Base-by-base conservation (phyloP, 35 echinoderm and acorn worm genomes). In the Apostichopus californicus region DNA sequence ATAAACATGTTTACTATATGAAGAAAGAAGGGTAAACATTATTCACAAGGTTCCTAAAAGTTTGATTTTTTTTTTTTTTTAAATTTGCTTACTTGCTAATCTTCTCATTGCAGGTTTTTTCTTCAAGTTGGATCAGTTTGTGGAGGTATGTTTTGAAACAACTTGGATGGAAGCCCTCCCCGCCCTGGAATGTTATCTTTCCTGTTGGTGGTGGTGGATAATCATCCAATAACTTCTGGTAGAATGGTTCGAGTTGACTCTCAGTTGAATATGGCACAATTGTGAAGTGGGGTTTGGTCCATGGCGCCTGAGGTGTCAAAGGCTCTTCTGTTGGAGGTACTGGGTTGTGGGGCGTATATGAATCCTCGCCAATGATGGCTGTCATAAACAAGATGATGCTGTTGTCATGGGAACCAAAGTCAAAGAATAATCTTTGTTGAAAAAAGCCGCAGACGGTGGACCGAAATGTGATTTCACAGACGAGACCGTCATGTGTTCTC, bases 61-160 rank as follows among this genome's bases (percentile, higher is more conserved):
- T 8, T 77, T 22, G 17, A 77, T 8, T 12, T 61, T 61, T 9
- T 61, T 7, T 7, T 25, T 0, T 25, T 25, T 25, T 25, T 25
- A 25, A 61, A 7, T 61, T 52, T 55, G 53, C 86, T 6, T 89
- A 89, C 86, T 63, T 89, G 61, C 57, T 23, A 28, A 89, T 89
- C 86, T 89, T 89, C 61, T 89, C 86, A 55, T 89, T 89, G 28
- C 86, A 89, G 5, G 61, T 64, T 12, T 89, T 66, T 20, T 89
- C 86, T 53, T 89, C 86, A 5, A 89, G 86, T 28, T 89, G 63
- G 15, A 89, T 89, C 21, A 89, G 57, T 64, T 89, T 89, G 63
- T 89, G 86, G n/a, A 89, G 61, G 54, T 89, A 89, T 68, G 18
- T 25, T 26, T 89, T 89, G 68, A 52, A 89, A 22, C 63, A 6